Conservation (phyloP, 2,113 vertebrate genomes). For the Carassius auratus region DNA sequence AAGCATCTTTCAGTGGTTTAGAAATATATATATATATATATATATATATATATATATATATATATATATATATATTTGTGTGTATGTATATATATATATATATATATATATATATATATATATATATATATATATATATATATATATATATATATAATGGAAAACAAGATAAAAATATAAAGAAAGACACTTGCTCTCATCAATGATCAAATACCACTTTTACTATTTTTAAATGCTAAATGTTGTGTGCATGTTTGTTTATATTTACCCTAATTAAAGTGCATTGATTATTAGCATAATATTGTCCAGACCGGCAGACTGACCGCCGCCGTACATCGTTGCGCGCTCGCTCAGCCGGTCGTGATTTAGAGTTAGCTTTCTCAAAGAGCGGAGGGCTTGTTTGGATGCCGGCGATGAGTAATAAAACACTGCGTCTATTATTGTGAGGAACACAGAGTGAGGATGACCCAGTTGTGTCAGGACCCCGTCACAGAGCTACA, state of each 20-base stretch:
- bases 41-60: no score
- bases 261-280: background rate
- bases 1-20: background rate
- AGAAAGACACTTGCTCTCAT: no score
- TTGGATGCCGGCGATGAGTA: conserved; percentile 9
- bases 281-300: background rate
- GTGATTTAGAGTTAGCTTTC: background rate
- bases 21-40: no score
- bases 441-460: conserved; percentile 25
- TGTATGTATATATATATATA: no score
- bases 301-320: background rate
- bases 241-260: background rate
- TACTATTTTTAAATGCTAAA: background rate
- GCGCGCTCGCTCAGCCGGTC: background rate
- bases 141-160: no score
- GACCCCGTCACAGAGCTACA: conserved; percentile 21
- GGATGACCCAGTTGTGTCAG: conserved; percentile 55
- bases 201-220: no score
- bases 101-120: no score
- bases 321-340: background rate
- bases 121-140: no score
- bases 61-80: no score
- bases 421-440: conserved; percentile 29
- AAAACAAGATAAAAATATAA: no score
- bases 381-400: background rate